Percentiles rank a stretch among this genome's conserved stretches.
Conservation (phyloP, 1,140 invertebrate species). For the Brachionus paranguensis region DNA sequence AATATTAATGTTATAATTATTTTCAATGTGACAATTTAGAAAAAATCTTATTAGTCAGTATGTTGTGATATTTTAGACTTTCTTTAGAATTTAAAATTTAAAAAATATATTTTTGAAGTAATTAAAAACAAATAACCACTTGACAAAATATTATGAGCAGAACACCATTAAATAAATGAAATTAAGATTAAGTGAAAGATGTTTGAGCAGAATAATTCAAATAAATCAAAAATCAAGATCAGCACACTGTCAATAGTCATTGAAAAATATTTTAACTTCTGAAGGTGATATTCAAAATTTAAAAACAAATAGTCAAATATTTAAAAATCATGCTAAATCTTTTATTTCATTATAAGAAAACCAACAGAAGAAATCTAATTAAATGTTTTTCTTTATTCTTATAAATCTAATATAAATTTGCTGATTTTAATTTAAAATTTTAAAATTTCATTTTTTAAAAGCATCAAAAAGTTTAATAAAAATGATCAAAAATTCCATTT, state of each 20-base stretch:
- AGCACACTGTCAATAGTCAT: neutral
- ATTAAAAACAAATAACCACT: neutral
- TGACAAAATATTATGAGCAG: neutral
- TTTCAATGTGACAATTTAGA: neutral
- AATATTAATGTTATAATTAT: too few species aligned
- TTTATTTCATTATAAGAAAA: neutral
- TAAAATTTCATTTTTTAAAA: neutral
- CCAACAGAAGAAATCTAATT: neutral
- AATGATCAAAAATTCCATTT: neutral
- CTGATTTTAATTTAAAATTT: neutral
- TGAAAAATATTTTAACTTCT: neutral
- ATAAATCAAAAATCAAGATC: neutral
- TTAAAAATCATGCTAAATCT: constrained; percentile 36
- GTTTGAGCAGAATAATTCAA: neutral
- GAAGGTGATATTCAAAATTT: neutral
- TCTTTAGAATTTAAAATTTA: neutral
- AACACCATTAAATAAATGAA: neutral
- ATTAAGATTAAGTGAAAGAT: constrained; percentile 1
- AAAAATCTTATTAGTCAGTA: neutral
- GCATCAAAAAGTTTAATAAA: neutral
- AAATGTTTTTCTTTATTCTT: neutral
- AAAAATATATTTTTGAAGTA: neutral
- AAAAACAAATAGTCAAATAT: constrained; percentile 13
- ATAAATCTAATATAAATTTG: neutral
- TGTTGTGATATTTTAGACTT: neutral